phyloP scores from a whole-genome alignment of 2,797 vertebrate genomes.

The Thripadectes ignobilis region DNA sequence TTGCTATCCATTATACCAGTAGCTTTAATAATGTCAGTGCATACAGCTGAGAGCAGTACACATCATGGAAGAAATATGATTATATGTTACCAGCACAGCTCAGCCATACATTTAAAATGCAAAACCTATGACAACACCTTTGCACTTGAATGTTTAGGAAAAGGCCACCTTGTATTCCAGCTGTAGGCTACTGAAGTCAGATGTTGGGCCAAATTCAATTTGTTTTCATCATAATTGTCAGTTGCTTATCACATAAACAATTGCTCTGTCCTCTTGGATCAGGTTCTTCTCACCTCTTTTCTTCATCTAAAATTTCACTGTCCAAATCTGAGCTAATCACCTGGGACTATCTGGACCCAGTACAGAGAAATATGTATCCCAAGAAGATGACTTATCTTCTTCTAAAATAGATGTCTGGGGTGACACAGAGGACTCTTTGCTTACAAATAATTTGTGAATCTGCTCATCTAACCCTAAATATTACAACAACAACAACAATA shows the following conservation, averaged over 20 bases:
- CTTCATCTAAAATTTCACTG: background rate
- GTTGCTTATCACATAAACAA: background rate
- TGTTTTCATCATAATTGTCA: background rate
- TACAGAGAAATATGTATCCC: background rate
- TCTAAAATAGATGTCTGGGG: background rate
- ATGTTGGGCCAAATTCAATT: background rate
- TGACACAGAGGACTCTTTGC: background rate
- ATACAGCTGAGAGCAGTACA: background rate
- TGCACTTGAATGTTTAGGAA: background rate
- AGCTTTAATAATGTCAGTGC: background rate
- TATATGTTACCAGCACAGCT: background rate
- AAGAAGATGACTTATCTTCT: background rate
- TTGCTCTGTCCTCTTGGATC: background rate
- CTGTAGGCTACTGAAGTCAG: background rate
- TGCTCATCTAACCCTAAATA: background rate
- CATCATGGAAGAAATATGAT: background rate
- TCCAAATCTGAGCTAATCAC: background rate
- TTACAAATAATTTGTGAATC: background rate
- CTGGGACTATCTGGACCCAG: background rate
- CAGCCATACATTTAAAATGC: background rate
- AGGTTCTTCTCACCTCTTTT: background rate
- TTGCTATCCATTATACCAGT: conserved; percentile 9
- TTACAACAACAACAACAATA: background rate
- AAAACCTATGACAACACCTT: background rate
- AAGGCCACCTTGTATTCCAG: background rate